phyloP scores from a whole-genome alignment of 2,888 invertebrate species.

The Apeira syringaria region DNA sequence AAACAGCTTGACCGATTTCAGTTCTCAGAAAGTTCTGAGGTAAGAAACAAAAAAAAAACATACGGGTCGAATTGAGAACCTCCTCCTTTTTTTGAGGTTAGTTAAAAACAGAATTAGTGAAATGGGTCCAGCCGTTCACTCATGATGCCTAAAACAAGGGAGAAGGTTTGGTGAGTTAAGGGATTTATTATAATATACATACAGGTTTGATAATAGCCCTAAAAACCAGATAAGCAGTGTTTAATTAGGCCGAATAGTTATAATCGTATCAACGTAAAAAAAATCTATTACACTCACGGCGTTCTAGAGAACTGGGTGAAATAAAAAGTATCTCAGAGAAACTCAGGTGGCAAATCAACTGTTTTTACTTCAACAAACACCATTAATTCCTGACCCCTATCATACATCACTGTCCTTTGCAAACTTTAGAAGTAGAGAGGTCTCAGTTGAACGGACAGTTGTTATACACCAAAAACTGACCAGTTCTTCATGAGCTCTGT shows the following conservation, averaged over 20 bases:
- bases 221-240: no score
- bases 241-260: not conserved
- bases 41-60: no score
- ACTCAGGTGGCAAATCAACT: conserved; percentile 46
- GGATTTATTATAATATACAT: no score
- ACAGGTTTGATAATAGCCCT: no score
- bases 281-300: conserved; percentile 41
- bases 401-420: conserved; percentile 15
- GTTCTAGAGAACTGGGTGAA: conserved; percentile 39
- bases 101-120: no score
- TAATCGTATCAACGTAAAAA: conserved; percentile 24
- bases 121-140: no score
- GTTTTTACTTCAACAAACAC: conserved; percentile 40
- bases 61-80: no score
- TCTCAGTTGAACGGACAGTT: conserved; percentile 10
- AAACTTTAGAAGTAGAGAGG: conserved; percentile 5
- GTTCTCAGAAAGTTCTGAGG: no score
- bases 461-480: conserved; percentile 19
- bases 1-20: no score
- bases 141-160: no score
- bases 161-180: no score
- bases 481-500: conserved; percentile 11
- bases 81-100: no score
- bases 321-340: conserved; percentile 36
- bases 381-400: conserved; percentile 27